phyloP scores from a whole-genome alignment of 2,888 invertebrate species.

The Willowsia nigromaculata region DNA sequence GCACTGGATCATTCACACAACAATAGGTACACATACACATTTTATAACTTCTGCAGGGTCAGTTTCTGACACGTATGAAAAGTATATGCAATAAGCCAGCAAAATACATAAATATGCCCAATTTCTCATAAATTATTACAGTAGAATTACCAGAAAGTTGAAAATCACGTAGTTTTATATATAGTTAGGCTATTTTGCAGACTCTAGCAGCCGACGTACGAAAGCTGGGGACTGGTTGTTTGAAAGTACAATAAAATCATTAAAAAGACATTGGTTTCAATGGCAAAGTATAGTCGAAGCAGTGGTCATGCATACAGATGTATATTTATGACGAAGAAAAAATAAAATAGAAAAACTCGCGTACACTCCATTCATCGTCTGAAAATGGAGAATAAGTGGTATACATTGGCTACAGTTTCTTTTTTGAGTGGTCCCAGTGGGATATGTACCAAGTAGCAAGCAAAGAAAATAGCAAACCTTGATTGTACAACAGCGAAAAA shows the following conservation, averaged over 20 bases:
- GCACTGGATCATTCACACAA: too few species aligned
- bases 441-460: not conserved
- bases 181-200: not conserved
- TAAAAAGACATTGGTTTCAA: conserved; percentile 69
- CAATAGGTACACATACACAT: not conserved
- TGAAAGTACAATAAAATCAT: conserved; percentile 62
- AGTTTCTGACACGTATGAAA: conserved; percentile 1
- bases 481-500: not conserved
- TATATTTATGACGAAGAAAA: conserved; percentile 50
- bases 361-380: not conserved
- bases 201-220: not conserved
- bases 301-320: conserved; percentile 64
- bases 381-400: not conserved
- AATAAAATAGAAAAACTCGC: not conserved
- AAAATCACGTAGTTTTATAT: conserved; percentile 6
- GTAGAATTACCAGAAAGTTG: conserved; percentile 32
- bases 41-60: not conserved
- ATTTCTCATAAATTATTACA: conserved; percentile 67
- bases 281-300: conserved; percentile 42
- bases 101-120: not conserved
- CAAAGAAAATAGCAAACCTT: not conserved
- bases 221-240: not conserved
- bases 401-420: conserved; percentile 7
- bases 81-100: not conserved
- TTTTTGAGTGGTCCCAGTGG: conserved; percentile 49